Conservation (phyloP, 2,113 vertebrate species). For the Paedocypris sp. region DNA sequence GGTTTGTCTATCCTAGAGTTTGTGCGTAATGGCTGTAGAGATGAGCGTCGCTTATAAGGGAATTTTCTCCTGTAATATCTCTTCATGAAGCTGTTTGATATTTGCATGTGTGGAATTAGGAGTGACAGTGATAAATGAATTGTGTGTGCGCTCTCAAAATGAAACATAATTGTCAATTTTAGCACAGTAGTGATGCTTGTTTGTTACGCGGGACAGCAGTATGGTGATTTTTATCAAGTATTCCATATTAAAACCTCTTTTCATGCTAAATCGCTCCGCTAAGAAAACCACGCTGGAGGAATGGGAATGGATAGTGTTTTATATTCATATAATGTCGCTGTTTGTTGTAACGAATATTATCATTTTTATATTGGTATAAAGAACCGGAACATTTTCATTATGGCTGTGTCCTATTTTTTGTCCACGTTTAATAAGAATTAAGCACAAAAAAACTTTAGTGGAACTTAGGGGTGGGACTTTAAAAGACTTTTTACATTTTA, state of each 20-base stretch:
- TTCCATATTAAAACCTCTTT: conserved; percentile 4
- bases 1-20: not conserved
- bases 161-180: conserved; percentile 49
- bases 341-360: too few relatives aligned
- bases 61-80: conserved; percentile 6
- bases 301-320: not conserved
- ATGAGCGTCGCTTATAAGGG: not conserved
- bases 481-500: too few relatives aligned
- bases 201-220: conserved; percentile 36
- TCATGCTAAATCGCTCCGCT: not conserved
- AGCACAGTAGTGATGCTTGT: conserved; percentile 43
- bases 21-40: not conserved
- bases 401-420: too few relatives aligned
- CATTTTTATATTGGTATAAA: too few relatives aligned
- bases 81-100: conserved; percentile 1
- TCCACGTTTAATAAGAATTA: too few relatives aligned
- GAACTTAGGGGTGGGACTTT: too few relatives aligned
- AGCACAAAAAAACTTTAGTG: too few relatives aligned
- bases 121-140: conserved; percentile 41
- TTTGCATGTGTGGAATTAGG: conserved; percentile 36
- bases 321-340: too few relatives aligned
- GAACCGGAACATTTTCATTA: too few relatives aligned
- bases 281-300: not conserved
- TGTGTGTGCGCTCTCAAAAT: conserved; percentile 2
- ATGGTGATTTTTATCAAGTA: conserved; percentile 31